Percentiles rank a stretch among this genome's conserved stretches.
Conservation (phyloP, 2,113 vertebrate genomes). For the Miniopterus natalensis region DNA sequence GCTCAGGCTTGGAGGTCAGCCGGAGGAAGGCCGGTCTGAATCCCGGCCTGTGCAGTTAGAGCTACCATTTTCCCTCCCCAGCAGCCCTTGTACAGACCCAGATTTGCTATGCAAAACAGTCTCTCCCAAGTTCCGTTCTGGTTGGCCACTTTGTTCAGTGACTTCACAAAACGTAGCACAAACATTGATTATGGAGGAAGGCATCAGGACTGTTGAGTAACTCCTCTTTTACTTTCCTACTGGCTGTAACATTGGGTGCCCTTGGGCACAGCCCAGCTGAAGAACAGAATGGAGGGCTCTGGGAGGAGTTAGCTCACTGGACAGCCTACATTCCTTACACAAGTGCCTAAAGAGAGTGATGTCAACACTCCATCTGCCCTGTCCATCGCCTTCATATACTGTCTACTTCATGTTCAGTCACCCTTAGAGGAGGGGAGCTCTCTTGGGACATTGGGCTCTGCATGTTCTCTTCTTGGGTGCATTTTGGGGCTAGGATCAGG, state of each 20-base stretch:
- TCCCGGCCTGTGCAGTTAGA: conserved; percentile 62
- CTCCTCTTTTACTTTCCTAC: conserved; percentile 72
- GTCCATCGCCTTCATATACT: conserved; percentile 85
- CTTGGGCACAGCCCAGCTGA: conserved; percentile 70
- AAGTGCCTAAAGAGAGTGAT: conserved; percentile 91
- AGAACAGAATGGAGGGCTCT: conserved; percentile 72
- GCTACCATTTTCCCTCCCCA: conserved; percentile 55
- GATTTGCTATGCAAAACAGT: conserved; percentile 89
- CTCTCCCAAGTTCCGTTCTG: conserved; percentile 74
- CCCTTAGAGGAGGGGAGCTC: conserved; percentile 81
- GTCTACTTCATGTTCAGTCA: conserved; percentile 83
- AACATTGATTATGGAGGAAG: conserved; percentile 77
- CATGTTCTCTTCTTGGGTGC: conserved; percentile 69
- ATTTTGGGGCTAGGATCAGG: conserved; percentile 82
- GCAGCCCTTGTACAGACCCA: conserved; percentile 82
- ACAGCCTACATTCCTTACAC: conserved; percentile 89
- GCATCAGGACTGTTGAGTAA: conserved; percentile 79
- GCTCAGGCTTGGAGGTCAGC: conserved; percentile 52
- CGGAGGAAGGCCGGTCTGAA: conserved; percentile 40
- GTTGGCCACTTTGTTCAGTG: conserved; percentile 73
- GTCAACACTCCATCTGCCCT: conserved; percentile 86
- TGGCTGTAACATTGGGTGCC: conserved; percentile 66
- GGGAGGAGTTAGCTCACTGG: conserved; percentile 78
- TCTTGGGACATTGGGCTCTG: conserved; percentile 76
- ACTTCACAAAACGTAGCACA: conserved; percentile 79